phyloP scores from a whole-genome alignment of 2,113 vertebrate species.

The Poicephalus gulielmi region DNA sequence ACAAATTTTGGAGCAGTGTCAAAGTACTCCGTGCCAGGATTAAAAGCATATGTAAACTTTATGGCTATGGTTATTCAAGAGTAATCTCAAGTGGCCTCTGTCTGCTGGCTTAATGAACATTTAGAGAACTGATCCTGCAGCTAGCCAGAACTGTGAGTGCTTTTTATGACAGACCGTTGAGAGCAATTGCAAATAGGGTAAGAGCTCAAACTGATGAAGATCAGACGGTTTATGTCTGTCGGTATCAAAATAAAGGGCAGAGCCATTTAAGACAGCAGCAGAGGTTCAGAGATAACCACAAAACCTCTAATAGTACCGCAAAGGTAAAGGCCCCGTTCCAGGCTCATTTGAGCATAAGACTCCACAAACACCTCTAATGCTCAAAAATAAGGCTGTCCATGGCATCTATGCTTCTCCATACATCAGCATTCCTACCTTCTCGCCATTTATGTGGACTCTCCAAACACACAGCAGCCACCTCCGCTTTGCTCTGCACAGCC shows the following conservation, averaged over 20 bases:
- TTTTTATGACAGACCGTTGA: neutral
- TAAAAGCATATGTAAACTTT: conserved; percentile 61
- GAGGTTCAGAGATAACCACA: neutral
- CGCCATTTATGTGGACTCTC: neutral
- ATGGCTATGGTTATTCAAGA: conserved; percentile 2
- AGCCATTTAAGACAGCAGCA: neutral
- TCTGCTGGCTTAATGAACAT: conserved; percentile 48
- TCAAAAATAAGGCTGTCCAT: neutral
- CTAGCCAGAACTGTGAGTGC: neutral
- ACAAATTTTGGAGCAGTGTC: conserved; percentile 43
- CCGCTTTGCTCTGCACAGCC: neutral
- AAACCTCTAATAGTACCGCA: neutral
- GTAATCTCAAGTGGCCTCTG: conserved; percentile 34
- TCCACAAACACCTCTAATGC: neutral
- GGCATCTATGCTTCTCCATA: neutral
- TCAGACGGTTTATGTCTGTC: neutral
- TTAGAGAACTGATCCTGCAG: conserved; percentile 28
- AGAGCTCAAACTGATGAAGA: neutral
- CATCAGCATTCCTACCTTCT: neutral
- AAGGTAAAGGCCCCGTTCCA: neutral
- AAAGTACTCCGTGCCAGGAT: conserved; percentile 36
- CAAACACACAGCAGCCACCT: neutral
- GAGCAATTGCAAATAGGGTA: neutral
- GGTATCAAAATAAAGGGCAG: neutral
- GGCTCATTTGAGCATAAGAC: neutral